Evolutionary conservation across 2,797 vertebrate genomes (phyloP).

Genomic region (Sarcophilus harrisii): DNA sequence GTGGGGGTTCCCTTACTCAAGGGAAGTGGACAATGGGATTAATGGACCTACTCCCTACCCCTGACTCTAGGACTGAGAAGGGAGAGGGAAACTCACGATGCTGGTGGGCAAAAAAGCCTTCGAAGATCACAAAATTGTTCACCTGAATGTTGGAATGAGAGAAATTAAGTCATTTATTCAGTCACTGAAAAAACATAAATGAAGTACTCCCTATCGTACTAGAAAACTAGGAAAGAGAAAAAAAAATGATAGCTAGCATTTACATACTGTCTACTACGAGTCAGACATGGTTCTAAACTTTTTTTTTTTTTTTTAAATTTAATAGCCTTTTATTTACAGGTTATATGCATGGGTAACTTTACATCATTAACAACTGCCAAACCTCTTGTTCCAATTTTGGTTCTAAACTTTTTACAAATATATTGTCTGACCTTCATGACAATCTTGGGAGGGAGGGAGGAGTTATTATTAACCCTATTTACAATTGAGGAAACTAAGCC

Average conservation of each 20-base stretch:
- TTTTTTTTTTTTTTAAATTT: too few relatives aligned
- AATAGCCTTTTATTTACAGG: too few relatives aligned
- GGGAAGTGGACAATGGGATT: conserved; percentile 38
- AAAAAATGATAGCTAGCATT: neutral
- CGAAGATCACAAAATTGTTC: conserved; percentile 97
- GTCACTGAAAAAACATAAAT: neutral
- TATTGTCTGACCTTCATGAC: neutral
- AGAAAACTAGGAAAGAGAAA: neutral
- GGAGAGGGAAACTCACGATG: conserved; percentile 85
- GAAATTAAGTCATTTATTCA: neutral
- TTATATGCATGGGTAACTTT: too few relatives aligned
- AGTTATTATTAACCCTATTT: neutral
- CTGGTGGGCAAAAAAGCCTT: conserved; percentile 93
- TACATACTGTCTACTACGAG: neutral
- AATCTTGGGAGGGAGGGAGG: neutral
- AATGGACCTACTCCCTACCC: conserved; percentile 45
- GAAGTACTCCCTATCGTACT: neutral
- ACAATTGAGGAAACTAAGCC: neutral
- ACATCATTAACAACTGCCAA: too few relatives aligned
- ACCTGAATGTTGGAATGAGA: conserved; percentile 84
- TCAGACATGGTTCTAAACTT: neutral
- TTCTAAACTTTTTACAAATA: neutral
- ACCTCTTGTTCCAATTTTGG: too few relatives aligned
- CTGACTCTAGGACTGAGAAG: neutral
- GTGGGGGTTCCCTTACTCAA: conserved; percentile 60